phyloP scores from a whole-genome alignment of 2,113 vertebrate genomes.

The Onychorhynchus coronatus region DNA sequence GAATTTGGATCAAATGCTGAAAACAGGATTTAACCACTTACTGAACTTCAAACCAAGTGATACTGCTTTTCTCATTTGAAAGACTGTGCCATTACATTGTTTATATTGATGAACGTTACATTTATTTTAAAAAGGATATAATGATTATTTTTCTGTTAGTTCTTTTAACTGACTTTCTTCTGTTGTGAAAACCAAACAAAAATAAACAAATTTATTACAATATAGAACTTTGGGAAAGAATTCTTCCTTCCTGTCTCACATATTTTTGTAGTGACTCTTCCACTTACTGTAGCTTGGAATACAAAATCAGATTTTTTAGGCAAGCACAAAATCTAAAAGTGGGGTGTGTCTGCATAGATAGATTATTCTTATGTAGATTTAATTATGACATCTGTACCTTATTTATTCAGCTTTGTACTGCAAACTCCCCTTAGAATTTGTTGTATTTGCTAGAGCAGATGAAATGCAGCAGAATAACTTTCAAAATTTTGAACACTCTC shows the following conservation, averaged over 20 bases:
- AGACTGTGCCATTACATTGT: background rate
- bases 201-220: background rate
- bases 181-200: background rate
- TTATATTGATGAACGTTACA: background rate
- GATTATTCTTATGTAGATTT: background rate
- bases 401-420: background rate
- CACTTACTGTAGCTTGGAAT: background rate
- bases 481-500: background rate
- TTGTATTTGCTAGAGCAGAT: background rate
- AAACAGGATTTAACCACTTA: background rate
- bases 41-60: background rate
- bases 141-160: background rate
- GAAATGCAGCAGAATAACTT: background rate
- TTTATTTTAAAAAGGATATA: background rate
- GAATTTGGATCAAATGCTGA: background rate
- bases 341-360: background rate
- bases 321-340: background rate
- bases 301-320: background rate
- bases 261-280: background rate
- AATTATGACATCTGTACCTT: background rate
- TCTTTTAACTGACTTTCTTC: background rate
- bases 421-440: background rate
- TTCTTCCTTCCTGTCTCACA: background rate
- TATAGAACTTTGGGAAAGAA: background rate
- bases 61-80: background rate